phyloP scores from a whole-genome alignment of 1,140 invertebrate genomes.

The Sycobia sp. region DNA sequence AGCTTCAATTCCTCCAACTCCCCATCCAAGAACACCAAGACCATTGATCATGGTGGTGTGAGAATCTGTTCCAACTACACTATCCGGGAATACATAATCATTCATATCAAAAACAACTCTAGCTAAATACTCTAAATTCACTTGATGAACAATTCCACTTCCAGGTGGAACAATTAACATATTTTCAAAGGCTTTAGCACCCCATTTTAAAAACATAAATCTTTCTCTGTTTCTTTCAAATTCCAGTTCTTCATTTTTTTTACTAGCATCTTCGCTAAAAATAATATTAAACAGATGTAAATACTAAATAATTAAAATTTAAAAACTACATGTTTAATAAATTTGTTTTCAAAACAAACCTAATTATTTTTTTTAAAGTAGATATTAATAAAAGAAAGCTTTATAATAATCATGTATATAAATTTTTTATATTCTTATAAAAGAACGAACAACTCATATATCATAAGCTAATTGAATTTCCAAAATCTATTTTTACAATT shows the following conservation, averaged over 20 bases:
- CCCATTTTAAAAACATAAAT: constrained; percentile 97
- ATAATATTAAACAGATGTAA: neutral
- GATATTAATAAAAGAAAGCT: neutral
- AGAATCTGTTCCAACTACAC: constrained; percentile 97
- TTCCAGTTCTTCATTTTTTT: constrained; percentile 94
- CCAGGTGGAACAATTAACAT: constrained; percentile 98
- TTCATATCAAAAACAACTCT: constrained; percentile 88
- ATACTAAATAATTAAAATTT: neutral
- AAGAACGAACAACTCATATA: constrained; percentile 8
- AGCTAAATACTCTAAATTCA: constrained; percentile 95
- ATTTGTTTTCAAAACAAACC: no score
- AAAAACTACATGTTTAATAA: neutral
- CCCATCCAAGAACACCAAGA: constrained; percentile 79
- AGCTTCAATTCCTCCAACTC: constrained; percentile 83
- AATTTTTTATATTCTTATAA: no score
- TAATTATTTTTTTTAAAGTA: neutral
- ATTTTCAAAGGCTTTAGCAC: constrained; percentile 91
- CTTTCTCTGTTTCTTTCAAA: constrained; percentile 96
- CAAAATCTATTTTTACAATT: neutral
- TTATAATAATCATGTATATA: no score
- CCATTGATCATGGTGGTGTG: constrained; percentile 99
- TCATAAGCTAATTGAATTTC: neutral
- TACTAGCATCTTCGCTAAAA: constrained; percentile 82
- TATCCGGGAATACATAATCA: constrained; percentile 85
- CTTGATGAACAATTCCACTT: constrained; percentile 97